phyloP scores from a whole-genome alignment of 2,888 invertebrate genomes.

The Pomacea canaliculata region DNA sequence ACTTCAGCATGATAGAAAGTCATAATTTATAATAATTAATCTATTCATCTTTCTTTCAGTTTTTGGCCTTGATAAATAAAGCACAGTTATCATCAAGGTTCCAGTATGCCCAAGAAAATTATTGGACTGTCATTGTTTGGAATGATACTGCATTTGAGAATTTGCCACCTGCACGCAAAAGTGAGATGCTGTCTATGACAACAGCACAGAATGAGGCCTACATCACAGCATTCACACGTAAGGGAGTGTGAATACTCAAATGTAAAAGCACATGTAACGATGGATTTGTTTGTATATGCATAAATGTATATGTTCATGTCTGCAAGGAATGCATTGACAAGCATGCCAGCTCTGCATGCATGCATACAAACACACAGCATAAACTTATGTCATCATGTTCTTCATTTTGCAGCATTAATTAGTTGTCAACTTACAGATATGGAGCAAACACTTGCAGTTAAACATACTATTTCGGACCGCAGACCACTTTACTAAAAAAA shows the following conservation, averaged over 20 bases:
- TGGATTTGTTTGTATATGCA: background rate
- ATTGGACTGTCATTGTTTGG: conserved; percentile 25
- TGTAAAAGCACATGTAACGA: background rate
- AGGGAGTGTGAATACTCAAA: background rate
- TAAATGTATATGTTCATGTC: background rate
- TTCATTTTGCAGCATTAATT: background rate
- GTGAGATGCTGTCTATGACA: conserved; percentile 9
- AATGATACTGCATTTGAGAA: conserved; percentile 30
- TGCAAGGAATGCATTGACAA: background rate
- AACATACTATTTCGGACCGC: background rate
- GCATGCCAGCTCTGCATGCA: too few relatives aligned
- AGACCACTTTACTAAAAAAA: too few relatives aligned
- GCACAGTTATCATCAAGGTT: too few relatives aligned
- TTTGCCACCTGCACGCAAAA: conserved; percentile 21
- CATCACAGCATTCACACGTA: conserved; percentile 36
- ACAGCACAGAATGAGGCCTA: conserved; percentile 64
- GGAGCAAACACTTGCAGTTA: background rate
- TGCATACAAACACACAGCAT: too few relatives aligned
- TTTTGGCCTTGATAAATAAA: conserved; percentile 14
- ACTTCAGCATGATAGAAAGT: too few relatives aligned
- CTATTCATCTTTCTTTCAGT: background rate
- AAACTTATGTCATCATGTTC: background rate
- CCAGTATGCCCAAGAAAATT: background rate
- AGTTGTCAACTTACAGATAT: background rate
- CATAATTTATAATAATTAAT: too few relatives aligned